These are phyloP conservation scores for Varanus salvator DNA, from an alignment of 2,113 vertebrate genomes.

Conservation along the genomic window DNA sequence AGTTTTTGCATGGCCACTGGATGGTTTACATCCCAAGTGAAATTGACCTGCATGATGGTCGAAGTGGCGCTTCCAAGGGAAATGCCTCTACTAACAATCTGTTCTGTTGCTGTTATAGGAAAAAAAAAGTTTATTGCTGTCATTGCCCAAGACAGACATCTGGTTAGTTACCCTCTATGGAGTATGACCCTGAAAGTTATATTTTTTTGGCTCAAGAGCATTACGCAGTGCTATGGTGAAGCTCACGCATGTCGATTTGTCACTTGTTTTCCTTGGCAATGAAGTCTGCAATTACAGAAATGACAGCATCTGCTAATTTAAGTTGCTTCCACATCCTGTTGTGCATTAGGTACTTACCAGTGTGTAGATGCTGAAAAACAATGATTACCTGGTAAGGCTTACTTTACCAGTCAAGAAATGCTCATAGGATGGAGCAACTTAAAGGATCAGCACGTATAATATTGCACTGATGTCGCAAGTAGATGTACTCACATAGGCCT, in stretches of 20 bases:
- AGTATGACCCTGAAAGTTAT: slow-evolving; percentile 64
- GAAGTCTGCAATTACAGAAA: slow-evolving; percentile 63
- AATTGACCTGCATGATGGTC: neutral
- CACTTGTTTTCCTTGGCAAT: slow-evolving; percentile 70
- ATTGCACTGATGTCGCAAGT: neutral
- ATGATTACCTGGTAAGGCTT: neutral
- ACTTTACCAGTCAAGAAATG: neutral
- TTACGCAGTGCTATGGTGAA: slow-evolving; percentile 63
- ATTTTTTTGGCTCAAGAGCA: slow-evolving; percentile 57
- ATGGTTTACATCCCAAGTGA: slow-evolving; percentile 35
- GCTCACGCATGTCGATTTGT: slow-evolving; percentile 64
- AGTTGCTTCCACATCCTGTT: slow-evolving; percentile 64
- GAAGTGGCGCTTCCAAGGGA: slow-evolving; percentile 26
- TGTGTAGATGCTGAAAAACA: slow-evolving; percentile 59
- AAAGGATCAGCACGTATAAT: too few relatives aligned
- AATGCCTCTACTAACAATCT: slow-evolving; percentile 52
- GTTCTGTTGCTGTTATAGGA: slow-evolving; percentile 47
- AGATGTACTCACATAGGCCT: neutral
- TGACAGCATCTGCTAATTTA: slow-evolving; percentile 63
- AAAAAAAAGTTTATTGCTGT: slow-evolving; percentile 63
- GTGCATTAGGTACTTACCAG: slow-evolving; percentile 62
- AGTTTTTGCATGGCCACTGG: slow-evolving; percentile 11
- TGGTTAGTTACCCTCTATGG: slow-evolving; percentile 68
- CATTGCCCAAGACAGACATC: slow-evolving; percentile 69
- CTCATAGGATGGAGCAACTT: too few relatives aligned